Evolutionary conservation across 1,140 invertebrate species (phyloP).

Genomic region (Bactericera cockerelli): DNA sequence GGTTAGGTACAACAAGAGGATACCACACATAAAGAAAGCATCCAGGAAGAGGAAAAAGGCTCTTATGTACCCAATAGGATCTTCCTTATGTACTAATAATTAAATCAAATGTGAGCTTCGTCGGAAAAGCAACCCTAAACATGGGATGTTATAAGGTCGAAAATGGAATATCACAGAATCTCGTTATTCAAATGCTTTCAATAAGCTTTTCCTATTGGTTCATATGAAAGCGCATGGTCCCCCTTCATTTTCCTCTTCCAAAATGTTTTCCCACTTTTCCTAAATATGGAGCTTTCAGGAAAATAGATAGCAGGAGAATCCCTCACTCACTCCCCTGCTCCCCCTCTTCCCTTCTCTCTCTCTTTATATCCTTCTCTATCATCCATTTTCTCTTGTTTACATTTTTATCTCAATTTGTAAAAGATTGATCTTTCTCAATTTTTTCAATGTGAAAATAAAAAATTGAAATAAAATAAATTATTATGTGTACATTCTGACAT

Average conservation of each 20-base stretch:
- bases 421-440: too few species aligned
- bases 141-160: neutral
- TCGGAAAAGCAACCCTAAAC: neutral
- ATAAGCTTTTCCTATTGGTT: conserved; percentile 4
- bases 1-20: neutral
- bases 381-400: too few species aligned
- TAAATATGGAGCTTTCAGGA: too few species aligned
- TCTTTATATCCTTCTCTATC: too few species aligned
- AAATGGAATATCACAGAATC: conserved; percentile 4
- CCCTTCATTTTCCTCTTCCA: neutral
- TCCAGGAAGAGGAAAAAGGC: conserved; percentile 5
- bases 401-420: too few species aligned
- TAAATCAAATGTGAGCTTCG: neutral
- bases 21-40: conserved; percentile 4
- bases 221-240: conserved; percentile 9
- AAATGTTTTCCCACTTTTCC: neutral
- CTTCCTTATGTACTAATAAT: conserved; percentile 1
- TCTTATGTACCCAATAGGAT: conserved; percentile 8
- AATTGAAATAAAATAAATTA: too few species aligned
- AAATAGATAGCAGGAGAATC: too few species aligned
- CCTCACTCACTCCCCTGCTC: too few species aligned
- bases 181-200: neutral
- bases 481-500: too few species aligned
- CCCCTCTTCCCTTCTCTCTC: too few species aligned
- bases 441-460: too few species aligned